These are phyloP conservation scores for Ditylenchus dipsaci DNA, from an alignment of 1,140 invertebrate genomes.

Conservation along the genomic window DNA sequence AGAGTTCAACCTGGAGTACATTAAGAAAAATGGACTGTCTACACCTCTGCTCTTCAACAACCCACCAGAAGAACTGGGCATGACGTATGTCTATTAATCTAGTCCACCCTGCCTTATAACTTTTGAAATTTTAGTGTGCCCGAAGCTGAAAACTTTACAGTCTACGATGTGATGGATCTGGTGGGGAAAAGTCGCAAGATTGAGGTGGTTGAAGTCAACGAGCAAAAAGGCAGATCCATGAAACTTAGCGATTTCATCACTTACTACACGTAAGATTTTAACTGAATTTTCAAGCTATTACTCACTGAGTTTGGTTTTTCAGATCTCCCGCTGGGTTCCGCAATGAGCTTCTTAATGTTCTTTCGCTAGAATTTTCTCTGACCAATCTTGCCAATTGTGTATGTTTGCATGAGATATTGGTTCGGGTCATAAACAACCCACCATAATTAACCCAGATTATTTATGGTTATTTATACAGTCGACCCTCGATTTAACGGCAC, in stretches of 20 bases:
- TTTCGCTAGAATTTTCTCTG: slow-evolving; percentile 50
- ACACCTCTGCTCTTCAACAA: slow-evolving; percentile 19
- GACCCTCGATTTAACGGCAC: too few species aligned
- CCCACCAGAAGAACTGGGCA: slow-evolving; percentile 16
- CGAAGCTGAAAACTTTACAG: slow-evolving; percentile 8
- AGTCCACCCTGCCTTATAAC: not conserved
- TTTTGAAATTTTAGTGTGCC: slow-evolving; percentile 20
- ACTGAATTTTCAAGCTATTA: not conserved
- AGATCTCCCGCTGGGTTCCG: slow-evolving; percentile 17
- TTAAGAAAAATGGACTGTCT: slow-evolving; percentile 10
- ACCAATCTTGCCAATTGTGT: slow-evolving; percentile 25
- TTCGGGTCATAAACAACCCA: too few species aligned
- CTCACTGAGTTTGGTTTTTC: slow-evolving; percentile 11
- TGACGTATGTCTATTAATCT: slow-evolving; percentile 19
- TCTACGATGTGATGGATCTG: slow-evolving; percentile 20
- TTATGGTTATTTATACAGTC: too few species aligned
- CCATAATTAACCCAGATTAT: too few species aligned
- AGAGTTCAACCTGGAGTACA: slow-evolving; percentile 22
- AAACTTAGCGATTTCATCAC: slow-evolving; percentile 24
- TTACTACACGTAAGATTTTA: slow-evolving; percentile 29
- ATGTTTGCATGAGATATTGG: not conserved
- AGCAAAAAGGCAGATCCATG: slow-evolving; percentile 31
- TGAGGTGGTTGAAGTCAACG: slow-evolving; percentile 32
- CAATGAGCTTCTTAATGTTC: slow-evolving; percentile 42
- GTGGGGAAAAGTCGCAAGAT: slow-evolving; percentile 27